phyloP scores from a whole-genome alignment of 2,797 vertebrate genomes.

The Artibeus jamaicensis region DNA sequence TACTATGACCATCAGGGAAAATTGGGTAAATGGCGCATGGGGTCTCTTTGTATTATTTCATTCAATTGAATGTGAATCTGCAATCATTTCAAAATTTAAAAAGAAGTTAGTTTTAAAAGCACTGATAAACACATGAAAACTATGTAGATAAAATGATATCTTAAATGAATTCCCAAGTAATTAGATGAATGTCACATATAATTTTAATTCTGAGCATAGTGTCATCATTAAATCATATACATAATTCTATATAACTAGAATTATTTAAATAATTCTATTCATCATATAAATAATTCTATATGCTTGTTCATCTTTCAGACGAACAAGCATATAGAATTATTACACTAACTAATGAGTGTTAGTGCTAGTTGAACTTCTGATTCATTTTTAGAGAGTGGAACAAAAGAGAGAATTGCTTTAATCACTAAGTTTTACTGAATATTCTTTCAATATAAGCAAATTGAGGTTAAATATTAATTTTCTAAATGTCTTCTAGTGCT shows the following conservation, averaged over 20 bases:
- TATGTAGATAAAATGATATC: background rate
- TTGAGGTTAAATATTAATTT: background rate
- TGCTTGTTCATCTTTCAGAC: background rate
- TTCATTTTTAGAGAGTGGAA: background rate
- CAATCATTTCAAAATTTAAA: background rate
- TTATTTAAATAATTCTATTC: no score
- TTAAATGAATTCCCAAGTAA: background rate
- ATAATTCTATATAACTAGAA: no score
- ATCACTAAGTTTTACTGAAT: background rate
- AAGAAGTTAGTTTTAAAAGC: background rate
- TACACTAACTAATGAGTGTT: background rate
- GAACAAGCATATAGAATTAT: background rate
- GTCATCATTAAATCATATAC: background rate
- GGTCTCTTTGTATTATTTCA: background rate
- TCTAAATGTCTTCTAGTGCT: background rate
- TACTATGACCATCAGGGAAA: background rate
- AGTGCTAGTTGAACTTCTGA: background rate
- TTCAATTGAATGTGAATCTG: background rate
- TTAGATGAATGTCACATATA: background rate
- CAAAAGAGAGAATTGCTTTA: background rate
- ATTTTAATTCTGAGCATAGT: background rate
- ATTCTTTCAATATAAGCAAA: background rate
- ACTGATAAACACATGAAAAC: background rate
- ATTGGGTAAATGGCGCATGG: background rate
- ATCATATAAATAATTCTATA: no score